Conservation (phyloP, 2,888 invertebrate species). For the Linyphia triangularis region DNA sequence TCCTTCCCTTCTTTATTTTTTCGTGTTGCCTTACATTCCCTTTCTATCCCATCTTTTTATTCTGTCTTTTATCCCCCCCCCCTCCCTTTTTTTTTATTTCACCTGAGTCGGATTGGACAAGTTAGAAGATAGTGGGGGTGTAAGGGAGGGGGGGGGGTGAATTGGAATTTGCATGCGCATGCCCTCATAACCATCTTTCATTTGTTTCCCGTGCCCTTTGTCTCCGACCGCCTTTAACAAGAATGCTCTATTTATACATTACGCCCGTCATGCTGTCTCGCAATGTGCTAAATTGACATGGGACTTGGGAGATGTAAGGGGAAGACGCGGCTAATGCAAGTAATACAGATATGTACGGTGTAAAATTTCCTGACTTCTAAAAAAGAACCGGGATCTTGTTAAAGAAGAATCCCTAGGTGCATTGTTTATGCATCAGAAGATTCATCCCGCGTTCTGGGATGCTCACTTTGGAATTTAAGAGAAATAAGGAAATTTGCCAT, state of each 20-base stretch:
- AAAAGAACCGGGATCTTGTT: slow-evolving; percentile 56
- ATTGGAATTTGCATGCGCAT: slow-evolving; percentile 66
- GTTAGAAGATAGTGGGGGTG: too few relatives aligned
- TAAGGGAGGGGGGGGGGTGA: background rate
- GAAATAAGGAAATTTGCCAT: slow-evolving; percentile 24
- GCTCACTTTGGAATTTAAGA: background rate
- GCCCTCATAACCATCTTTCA: slow-evolving; percentile 71
- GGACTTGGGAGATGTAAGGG: slow-evolving; percentile 16
- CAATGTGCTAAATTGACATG: slow-evolving; percentile 59
- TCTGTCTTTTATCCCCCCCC: background rate
- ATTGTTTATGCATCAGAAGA: slow-evolving; percentile 51
- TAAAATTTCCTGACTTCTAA: slow-evolving; percentile 13
- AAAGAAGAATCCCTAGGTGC: slow-evolving; percentile 50
- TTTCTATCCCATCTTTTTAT: slow-evolving; percentile 4
- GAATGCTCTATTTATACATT: slow-evolving; percentile 58
- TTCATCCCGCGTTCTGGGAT: background rate
- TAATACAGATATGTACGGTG: slow-evolving; percentile 39
- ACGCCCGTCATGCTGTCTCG: background rate
- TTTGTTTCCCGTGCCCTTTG: slow-evolving; percentile 43
- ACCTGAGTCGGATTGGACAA: too few relatives aligned
- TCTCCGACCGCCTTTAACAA: slow-evolving; percentile 41
- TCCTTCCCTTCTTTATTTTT: slow-evolving; percentile 32
- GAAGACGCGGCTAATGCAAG: slow-evolving; percentile 60
- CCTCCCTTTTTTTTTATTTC: background rate
- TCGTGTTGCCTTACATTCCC: slow-evolving; percentile 13